Evolutionary conservation across 2,797 vertebrate genomes (phyloP), one percentile per base, ranked within the genome.

Genomic region (Eptatretus atami): DNA sequence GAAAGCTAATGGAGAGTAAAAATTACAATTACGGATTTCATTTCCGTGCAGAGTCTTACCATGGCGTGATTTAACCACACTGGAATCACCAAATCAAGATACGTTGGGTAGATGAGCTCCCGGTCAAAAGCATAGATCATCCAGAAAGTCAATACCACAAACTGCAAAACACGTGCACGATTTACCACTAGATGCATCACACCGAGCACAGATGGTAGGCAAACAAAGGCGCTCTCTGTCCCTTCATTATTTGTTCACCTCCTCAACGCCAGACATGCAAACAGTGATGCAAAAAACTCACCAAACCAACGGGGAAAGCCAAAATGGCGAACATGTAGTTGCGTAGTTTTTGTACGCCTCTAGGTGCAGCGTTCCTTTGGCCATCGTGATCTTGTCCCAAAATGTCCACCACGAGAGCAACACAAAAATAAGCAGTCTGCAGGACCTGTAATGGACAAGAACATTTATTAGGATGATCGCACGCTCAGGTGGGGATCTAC

Each of bases 101-200:
- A 64, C 66, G 70, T 74, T 15, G 74, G 74, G 66, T 74, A 74
- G 13, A 70, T 65, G 63, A 67, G 57, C 68, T 77, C 75, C 65
- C 72, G 68, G 64, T 75, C 69, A 66, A 68, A 74, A 13, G 66
- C 12, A 52, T 71, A 68, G 52, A 74, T 65, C 64, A 71, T 67
- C 75, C 75, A 79, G 70, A 78, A 76, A 1, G 53, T 71, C 55
- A 70, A 12, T 61, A 71, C 72, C 53, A 81, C 76, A 76, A 79
- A 76, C 69, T 74, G 70, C 15, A 66, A 67, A 57, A 60, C 15
- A n/a, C 15, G 31, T 44, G 31, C 31, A 44, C 6, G 3, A 44
- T 44, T 15, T 60, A 60, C 55, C 5, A n/a, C 6, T 24, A n/a
- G 8, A n/a, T 24, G 5, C 15, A 10, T 24, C 55, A 60, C 55